Evolutionary conservation across 1,140 invertebrate genomes (phyloP), one percentile per base, ranked within the genome.

Genomic region (Calephelis virginiensis): DNA sequence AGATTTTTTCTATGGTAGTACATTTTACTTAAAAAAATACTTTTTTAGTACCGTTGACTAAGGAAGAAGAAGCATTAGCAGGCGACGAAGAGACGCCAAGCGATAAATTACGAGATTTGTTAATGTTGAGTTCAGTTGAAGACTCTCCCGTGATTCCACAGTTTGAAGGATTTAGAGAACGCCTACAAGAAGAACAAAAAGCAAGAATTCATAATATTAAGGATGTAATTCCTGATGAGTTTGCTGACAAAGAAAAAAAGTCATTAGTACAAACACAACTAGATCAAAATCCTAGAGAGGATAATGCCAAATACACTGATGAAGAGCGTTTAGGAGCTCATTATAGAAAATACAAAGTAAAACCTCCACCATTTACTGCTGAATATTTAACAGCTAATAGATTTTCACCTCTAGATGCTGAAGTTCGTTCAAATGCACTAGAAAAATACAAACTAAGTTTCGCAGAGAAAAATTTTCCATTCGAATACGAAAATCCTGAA

Each of bases 401-500:
- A 75, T 81, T 80, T 68, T 86, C 84, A 14, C 81, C 83, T 43
- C 70, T 90, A 38, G 89, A 90, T 64, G 85, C 82, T 48, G 86
- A 89, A 77, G 81, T 91, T 10, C 81, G 82, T 40, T 85, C 85
- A 12, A 89, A 90, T 61, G 86, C 87, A 59, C 70, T 82, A 66
- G 85, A 89, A 72, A 90, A 89, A 66, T 91, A 91, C 62, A 89
- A 83, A 71, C 82, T 86, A 66, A 90, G 87, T 72, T 90, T 91
- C 63, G 82, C 80, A 6, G 83, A 82, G 45, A 90, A 91, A 78
- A 83, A 89, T 56, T 86, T 91, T 64, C 80, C 85, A 13, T 86
- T 90, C 64, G 86, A 91, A 70, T 87, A 92, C 64, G 89, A 91
- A 63, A 86, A 92, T 61, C 89, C 92, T 14, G 87, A 85, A 48